phyloP scores from a whole-genome alignment of 2,113 vertebrate species.

The Phainopepla nitens region DNA sequence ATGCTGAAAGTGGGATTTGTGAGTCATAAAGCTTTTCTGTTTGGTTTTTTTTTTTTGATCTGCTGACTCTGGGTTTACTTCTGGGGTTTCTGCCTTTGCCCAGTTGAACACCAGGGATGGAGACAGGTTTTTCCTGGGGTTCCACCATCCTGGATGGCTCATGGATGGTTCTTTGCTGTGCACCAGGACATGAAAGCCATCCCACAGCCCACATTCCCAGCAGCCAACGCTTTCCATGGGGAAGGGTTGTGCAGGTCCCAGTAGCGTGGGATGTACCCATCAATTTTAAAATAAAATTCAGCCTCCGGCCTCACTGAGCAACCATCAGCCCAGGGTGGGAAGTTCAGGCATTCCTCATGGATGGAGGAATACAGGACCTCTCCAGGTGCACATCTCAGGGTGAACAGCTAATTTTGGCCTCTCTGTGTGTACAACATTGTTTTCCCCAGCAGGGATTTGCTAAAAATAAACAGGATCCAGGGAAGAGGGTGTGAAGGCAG shows the following conservation, averaged over 20 bases:
- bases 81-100: neutral
- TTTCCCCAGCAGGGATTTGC: neutral
- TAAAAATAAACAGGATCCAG: neutral
- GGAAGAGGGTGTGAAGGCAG: neutral
- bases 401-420: neutral
- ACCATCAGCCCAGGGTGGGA: neutral
- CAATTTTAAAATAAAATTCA: neutral
- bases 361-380: neutral
- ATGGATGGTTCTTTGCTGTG: fast-evolving
- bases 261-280: fast-evolving
- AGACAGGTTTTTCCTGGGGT: neutral
- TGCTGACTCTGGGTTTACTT: neutral
- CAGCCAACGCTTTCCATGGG: fast-evolving
- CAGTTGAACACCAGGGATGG: neutral
- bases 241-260: neutral
- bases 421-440: neutral
- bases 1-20: neutral
- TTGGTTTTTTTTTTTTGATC: neutral
- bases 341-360: neutral
- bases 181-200: neutral
- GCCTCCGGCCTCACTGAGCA: neutral
- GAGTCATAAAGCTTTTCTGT: neutral
- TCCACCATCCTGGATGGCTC: neutral
- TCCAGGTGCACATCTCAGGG: neutral
- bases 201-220: neutral